Base-by-base conservation (phyloP, 2,113 vertebrate genomes). In the Barnardius zonarius region DNA sequence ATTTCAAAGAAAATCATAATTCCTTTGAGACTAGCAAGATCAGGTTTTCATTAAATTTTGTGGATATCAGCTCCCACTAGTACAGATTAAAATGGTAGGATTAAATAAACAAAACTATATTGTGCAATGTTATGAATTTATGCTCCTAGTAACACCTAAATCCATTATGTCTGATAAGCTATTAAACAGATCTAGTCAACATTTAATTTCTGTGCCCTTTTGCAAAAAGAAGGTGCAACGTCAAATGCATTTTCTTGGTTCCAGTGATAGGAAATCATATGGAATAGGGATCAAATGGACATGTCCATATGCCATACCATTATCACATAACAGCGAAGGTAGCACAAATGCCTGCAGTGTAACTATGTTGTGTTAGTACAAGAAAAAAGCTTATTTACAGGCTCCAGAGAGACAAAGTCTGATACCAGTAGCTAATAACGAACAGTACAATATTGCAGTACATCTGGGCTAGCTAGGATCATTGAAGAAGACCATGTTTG, bases 311-410 rank as follows among this genome's bases (percentile, higher is more conserved):
- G 20, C 33, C 23, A 79, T 76, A 31, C 16, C 55, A 28, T 52
- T 86, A 27, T 49, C 83, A 72, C 24, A 10, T 12, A 87, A 62
- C 17, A 63, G 48, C n/a, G 88, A 62, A 68, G 16, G 66, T 68
- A 92, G 83, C 49, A 76, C 59, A 86, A 39, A 46, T 16, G 18
- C 70, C 63, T 85, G 24, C 37, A 83, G 49, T 63, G 24, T 49
- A 94, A 85, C 62, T 54, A 22, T 24, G 31, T 28, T 66, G 19
- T 39, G 33, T 66, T 55, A 48, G n/a, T 48, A 48, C 20, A 41
- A 93, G 16, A 88, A 41, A 10, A 82, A 93, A 93, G 35, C 30
- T 89, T 78, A 74, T 92, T 96, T 93, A 73, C 61, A 93, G 63
- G 37, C 54, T 92, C 59, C 28, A 62, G 67, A 63, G 77, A 92